Conservation (phyloP, 2,113 vertebrate species). For the Pterocles orientalis region DNA sequence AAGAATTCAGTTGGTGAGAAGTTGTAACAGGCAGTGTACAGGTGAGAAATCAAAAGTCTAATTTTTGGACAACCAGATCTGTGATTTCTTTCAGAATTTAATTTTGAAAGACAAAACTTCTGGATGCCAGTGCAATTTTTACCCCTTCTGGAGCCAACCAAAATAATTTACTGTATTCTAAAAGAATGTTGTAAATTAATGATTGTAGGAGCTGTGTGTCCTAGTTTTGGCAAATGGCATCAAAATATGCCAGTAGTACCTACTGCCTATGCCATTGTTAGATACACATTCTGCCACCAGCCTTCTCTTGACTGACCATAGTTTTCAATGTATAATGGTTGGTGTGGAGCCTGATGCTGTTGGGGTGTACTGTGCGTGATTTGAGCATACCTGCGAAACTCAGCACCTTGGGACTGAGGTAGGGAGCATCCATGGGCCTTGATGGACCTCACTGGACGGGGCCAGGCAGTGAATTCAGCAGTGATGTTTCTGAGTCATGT, state of each 20-base stretch:
- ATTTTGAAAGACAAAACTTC: not conserved
- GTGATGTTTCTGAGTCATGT: not conserved
- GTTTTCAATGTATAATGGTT: not conserved
- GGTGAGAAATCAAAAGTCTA: not conserved
- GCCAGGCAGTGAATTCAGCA: not conserved
- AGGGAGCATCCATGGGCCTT: not conserved
- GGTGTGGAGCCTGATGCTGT: not conserved
- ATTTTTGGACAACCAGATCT: not conserved
- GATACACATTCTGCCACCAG: accelerated
- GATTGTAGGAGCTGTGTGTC: not conserved
- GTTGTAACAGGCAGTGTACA: not conserved
- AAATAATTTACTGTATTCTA: not conserved
- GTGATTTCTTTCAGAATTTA: not conserved
- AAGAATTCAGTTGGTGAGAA: not conserved
- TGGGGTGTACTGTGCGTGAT: not conserved
- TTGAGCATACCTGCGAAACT: not conserved
- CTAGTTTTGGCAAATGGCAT: not conserved
- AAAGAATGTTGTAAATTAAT: not conserved
- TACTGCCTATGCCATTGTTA: not conserved
- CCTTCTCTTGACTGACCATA: not conserved
- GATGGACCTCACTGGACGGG: not conserved
- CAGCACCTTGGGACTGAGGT: not conserved
- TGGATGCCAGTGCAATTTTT: not conserved
- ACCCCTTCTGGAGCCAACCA: not conserved
- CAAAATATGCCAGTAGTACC: not conserved